phyloP scores from a whole-genome alignment of 1,140 invertebrate species.

The Rhopalosiphum maidis region DNA sequence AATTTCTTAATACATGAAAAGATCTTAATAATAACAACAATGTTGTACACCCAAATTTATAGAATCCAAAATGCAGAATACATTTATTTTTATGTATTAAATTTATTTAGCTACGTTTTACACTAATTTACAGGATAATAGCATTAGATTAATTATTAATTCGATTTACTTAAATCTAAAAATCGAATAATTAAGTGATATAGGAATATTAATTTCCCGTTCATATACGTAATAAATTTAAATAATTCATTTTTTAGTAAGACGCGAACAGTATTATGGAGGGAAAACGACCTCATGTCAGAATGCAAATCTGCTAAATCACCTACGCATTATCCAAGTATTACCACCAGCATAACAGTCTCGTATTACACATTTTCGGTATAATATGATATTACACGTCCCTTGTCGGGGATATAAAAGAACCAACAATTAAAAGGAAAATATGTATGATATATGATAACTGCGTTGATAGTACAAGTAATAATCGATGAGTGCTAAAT shows the following conservation, averaged over 20 bases:
- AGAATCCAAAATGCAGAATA: not conserved
- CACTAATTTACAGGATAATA: not conserved
- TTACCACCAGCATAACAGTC: not conserved
- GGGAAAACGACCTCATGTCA: not conserved
- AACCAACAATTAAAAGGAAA: constrained; percentile 13
- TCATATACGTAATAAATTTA: not conserved
- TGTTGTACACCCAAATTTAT: not conserved
- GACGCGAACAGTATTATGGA: not conserved
- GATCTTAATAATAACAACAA: not conserved
- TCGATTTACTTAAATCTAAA: not conserved
- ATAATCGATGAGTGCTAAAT: constrained; percentile 24
- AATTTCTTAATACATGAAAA: not conserved
- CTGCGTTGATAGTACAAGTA: not conserved
- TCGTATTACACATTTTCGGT: constrained; percentile 10
- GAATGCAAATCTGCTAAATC: constrained; percentile 42
- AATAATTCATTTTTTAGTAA: not conserved
- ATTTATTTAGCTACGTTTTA: not conserved
- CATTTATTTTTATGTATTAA: not conserved
- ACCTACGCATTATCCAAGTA: not conserved
- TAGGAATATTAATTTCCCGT: not conserved
- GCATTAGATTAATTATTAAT: not conserved
- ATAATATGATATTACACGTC: constrained; percentile 22
- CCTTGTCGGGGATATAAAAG: not conserved
- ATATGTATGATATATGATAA: not conserved
- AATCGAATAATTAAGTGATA: not conserved